Conservation (phyloP, 1,140 invertebrate genomes). For the Neodiprion pinetum region DNA sequence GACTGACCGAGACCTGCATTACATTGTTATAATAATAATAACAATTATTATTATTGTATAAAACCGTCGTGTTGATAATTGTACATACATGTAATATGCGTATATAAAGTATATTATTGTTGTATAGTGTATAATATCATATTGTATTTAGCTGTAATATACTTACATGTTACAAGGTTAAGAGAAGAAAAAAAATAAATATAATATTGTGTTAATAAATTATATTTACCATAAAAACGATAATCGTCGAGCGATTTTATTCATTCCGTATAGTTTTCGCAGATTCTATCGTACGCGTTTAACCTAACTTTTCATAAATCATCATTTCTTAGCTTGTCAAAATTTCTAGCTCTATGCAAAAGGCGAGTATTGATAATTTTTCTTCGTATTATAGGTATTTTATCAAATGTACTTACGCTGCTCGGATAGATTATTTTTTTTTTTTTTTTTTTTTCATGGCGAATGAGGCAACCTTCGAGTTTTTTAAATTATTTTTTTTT, state of each 20-base stretch:
- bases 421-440: not conserved
- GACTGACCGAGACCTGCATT: constrained; percentile 62
- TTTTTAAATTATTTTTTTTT: not conserved
- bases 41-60: constrained; percentile 40
- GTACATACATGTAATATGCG: constrained; percentile 45
- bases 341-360: no score
- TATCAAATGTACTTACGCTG: not conserved
- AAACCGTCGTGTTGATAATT: constrained; percentile 50
- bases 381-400: constrained; percentile 11
- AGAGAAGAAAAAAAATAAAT: not conserved
- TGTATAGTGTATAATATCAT: no score
- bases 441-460: constrained; percentile 1
- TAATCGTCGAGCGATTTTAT: no score
- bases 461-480: not conserved
- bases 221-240: constrained; percentile 50
- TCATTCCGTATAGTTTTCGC: no score
- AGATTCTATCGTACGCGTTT: no score
- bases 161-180: constrained; percentile 8
- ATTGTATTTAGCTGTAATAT: constrained; percentile 49
- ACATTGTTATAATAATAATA: constrained; percentile 36
- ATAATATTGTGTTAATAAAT: constrained; percentile 53
- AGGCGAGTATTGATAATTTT: no score
- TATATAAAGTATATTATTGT: constrained; percentile 39
- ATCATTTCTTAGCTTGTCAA: no score
- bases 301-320: no score